phyloP scores from a whole-genome alignment of 2,888 invertebrate species.

The Girardia tigrina region DNA sequence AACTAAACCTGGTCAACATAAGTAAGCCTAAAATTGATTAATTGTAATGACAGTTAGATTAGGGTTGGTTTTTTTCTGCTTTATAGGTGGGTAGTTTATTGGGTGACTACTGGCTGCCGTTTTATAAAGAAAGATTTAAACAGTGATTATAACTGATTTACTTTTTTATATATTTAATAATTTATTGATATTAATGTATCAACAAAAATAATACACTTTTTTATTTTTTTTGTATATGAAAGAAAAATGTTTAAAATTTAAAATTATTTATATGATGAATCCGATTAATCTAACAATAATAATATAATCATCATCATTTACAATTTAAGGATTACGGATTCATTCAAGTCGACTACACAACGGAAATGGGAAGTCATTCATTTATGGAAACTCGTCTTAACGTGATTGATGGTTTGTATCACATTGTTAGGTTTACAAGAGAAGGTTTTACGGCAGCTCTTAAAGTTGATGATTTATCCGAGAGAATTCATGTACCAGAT shows the following conservation, averaged over 20 bases:
- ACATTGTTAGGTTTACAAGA: constrained; percentile 75
- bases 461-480: constrained; percentile 71
- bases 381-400: constrained; percentile 74
- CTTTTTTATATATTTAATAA: no score
- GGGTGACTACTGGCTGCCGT: no score
- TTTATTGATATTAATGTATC: no score
- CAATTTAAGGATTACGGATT: constrained; percentile 68
- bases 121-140: no score
- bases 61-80: no score
- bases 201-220: neutral
- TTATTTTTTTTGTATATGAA: neutral
- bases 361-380: constrained; percentile 58
- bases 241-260: neutral
- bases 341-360: constrained; percentile 79
- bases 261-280: neutral
- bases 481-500: neutral
- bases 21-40: no score
- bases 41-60: no score
- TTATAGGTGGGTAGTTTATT: no score
- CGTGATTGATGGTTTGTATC: constrained; percentile 82
- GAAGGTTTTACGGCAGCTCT: constrained; percentile 75
- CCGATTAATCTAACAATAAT: neutral
- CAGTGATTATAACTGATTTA: no score
- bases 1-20: no score
- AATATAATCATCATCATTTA: neutral